phyloP scores from a whole-genome alignment of 2,797 vertebrate species.

The Aphelocoma californica region DNA sequence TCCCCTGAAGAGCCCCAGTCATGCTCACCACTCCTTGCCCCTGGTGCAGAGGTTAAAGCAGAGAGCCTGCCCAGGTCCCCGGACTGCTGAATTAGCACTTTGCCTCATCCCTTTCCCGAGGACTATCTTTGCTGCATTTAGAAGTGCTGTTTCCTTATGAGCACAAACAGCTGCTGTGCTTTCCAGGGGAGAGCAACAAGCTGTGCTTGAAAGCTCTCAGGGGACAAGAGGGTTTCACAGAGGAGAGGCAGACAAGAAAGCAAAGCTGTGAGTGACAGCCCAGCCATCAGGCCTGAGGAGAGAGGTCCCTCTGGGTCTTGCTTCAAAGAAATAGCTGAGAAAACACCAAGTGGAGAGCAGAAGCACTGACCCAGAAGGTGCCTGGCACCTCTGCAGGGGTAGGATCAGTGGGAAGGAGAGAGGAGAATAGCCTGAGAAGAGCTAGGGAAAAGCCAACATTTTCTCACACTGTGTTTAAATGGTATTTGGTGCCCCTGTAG shows the following conservation, averaged over 20 bases:
- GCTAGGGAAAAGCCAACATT: not conserved
- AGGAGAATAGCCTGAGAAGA: not conserved
- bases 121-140: not conserved
- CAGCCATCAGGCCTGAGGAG: not conserved
- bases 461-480: not conserved
- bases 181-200: not conserved
- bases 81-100: not conserved
- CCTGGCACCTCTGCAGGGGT: not conserved
- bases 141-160: not conserved
- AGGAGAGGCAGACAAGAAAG: not conserved
- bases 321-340: not conserved
- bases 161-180: not conserved
- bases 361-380: not conserved
- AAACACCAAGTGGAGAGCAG: not conserved
- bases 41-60: not conserved
- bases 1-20: not conserved
- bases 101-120: not conserved
- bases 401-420: fast-evolving
- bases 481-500: not conserved
- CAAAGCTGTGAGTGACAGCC: not conserved
- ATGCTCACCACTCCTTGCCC: not conserved
- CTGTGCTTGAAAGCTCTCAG: not conserved
- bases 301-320: not conserved
- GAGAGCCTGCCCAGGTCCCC: not conserved
- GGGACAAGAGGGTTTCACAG: not conserved